Evolutionary conservation across 2,888 invertebrate species (phyloP), one percentile per base, ranked within the genome.

Genomic region (Schizaphis graminum): DNA sequence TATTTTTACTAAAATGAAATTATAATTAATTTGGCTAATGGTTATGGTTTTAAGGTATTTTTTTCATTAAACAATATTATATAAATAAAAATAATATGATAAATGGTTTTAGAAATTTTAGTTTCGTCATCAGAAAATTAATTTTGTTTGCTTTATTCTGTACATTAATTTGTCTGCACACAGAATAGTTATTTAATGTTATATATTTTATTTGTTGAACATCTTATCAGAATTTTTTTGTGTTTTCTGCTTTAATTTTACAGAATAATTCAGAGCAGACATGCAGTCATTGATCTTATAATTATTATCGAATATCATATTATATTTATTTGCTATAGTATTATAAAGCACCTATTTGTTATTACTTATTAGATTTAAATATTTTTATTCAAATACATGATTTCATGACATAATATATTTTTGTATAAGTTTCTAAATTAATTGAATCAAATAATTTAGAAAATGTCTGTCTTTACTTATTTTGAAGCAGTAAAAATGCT

Each of bases 291-390:
- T 67, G 67, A 16, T n/a, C 11, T 67, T n/a, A 67, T 67, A 13
- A 49, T 47, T 47, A 61, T 13, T 28, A 61, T n/a, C 1, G n/a
- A n/a, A 3, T 61, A 28, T 28, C 61, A 61, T 61, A 61, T 28
- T n/a, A 61, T 61, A 61, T 67, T 13, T 67, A 67, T 67, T 67
- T n/a, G 4, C n/a, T 35, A 67, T n/a, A 67, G n/a, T 16, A 67
- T 67, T 67, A 5, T 67, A n/a, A 67, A 16, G n/a, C 16, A n/a
- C n/a, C 67, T 67, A 67, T n/a, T 67, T 67, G 67, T 67, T 67
- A 67, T 67, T 67, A 67, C n/a, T 67, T 67, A 67, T 67, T 67
- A 67, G n/a, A 67, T 67, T 67, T n/a, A 67, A 67, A 35, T 67
- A 67, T n/a, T 13, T n/a, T 13, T 24, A 56, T 56, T 56, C 56